Conservation (phyloP, 2,113 vertebrate genomes). For the Laterallus jamaicensis region DNA sequence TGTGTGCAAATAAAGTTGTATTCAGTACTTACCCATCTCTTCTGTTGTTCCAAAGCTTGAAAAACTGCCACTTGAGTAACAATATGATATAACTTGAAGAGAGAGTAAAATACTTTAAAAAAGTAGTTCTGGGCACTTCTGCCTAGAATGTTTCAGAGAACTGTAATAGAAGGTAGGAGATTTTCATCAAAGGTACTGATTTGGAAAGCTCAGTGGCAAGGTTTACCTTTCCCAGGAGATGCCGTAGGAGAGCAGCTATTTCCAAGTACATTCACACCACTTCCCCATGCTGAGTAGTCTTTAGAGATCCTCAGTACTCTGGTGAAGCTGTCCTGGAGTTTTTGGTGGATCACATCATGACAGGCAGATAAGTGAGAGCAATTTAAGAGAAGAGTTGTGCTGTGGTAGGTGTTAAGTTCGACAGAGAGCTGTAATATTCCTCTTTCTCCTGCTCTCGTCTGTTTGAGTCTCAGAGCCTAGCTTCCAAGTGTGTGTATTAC, state of each 20-base stretch:
- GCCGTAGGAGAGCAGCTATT: background rate
- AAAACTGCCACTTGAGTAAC: background rate
- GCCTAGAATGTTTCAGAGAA: background rate
- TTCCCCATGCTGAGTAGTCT: background rate
- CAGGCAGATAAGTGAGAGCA: background rate
- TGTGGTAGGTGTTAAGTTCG: background rate
- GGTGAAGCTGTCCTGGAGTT: background rate
- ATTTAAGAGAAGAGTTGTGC: background rate
- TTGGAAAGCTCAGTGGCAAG: background rate
- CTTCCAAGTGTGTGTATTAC: background rate
- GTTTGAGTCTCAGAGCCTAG: background rate
- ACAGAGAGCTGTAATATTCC: background rate
- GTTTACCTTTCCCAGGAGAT: background rate
- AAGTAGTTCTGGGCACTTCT: background rate
- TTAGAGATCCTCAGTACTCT: background rate
- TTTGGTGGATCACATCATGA: background rate
- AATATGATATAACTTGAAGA: rapidly evolving
- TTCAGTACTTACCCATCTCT: background rate
- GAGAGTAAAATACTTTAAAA: background rate
- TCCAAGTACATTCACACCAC: background rate
- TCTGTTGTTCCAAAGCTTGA: background rate
- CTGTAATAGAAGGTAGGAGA: background rate
- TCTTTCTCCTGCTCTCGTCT: background rate
- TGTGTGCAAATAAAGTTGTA: background rate
- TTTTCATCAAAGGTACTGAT: background rate